Evolutionary conservation across 2,888 invertebrate genomes (phyloP), one percentile per base, ranked within the genome.

Genomic region (Capitulum mitella): DNA sequence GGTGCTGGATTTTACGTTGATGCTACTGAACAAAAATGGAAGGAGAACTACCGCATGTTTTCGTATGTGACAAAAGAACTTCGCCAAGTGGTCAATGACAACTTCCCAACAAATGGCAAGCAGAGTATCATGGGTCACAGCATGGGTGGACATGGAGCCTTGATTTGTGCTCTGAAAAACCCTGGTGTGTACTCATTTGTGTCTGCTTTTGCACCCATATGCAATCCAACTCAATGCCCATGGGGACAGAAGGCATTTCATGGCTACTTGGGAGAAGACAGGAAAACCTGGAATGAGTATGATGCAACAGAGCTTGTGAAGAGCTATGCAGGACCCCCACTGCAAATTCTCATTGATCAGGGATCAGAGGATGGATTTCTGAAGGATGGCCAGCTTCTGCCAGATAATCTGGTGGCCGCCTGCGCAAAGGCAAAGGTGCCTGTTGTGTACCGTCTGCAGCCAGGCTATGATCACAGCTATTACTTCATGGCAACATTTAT

Each of bases 111-210:
- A 12, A 75, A 83, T 32, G 85, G 84, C 32, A 85, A 84, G 80
- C 83, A 84, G 80, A 85, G 85, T 10, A 86, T 89, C 78, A 86
- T 85, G 84, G 88, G 88, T 22, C 88, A 88, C 83, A 88, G 97
- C 84, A 99, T 99, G 98, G 98, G 98, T 80, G 98, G 98, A 40
- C 98, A 98, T 87, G 98, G 99, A 48, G 97, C 98, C 29, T 85
- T 98, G 77, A 91, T 96, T 78, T 93, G 93, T 84, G 93, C 93
- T 10, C 86, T 99, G 70, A 93, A 94, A 86, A 96, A 95, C 86
- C 97, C 97, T 19, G 93, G 93, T 26, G 87, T 92, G 79, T 98
- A 93, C 86, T 90, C 90, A 84, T 87, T 88, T 75, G 95, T 97
- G 0, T 97, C 97, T 81, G 97, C 95, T 10, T 98, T 99, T 88